These are phyloP conservation scores for Odontomyia ornata DNA, from an alignment of 2,888 invertebrate genomes.

Conservation along the genomic window DNA sequence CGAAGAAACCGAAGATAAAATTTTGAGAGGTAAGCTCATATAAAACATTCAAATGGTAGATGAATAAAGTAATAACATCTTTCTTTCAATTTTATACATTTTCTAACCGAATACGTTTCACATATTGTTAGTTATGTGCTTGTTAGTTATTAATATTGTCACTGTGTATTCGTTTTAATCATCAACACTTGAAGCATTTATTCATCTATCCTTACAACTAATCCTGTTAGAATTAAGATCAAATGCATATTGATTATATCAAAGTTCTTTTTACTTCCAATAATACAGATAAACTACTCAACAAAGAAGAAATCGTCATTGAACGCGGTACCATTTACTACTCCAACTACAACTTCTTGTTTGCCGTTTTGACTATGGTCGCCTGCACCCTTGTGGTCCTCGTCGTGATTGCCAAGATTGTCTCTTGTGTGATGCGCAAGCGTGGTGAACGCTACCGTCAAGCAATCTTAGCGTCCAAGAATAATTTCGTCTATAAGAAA, in stretches of 20 bases:
- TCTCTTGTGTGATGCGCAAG: slow-evolving; percentile 66
- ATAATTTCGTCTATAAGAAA: slow-evolving; percentile 77
- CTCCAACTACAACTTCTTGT: slow-evolving; percentile 66
- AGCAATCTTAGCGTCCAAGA: slow-evolving; percentile 63
- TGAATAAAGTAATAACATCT: not conserved
- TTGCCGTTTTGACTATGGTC: slow-evolving; percentile 70
- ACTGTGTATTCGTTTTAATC: not conserved
- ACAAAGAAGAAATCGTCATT: slow-evolving; percentile 61
- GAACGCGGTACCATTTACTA: slow-evolving; percentile 64
- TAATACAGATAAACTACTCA: slow-evolving; percentile 54
- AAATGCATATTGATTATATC: not conserved
- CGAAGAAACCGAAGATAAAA: slow-evolving; percentile 59
- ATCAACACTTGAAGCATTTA: not conserved
- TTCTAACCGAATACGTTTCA: not conserved
- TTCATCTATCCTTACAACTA: not conserved
- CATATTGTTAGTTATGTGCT: too few relatives aligned
- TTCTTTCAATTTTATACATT: not conserved
- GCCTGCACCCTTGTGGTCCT: slow-evolving; percentile 68
- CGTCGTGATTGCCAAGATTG: slow-evolving; percentile 67
- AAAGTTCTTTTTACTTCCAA: slow-evolving; percentile 12
- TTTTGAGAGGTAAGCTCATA: slow-evolving; percentile 56
- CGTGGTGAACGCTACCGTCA: slow-evolving; percentile 65
- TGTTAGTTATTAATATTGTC: too few relatives aligned
- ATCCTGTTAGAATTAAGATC: not conserved
- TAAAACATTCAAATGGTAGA: not conserved